Evolutionary conservation across 2,888 invertebrate genomes (phyloP), one percentile per base, ranked within the genome.

Genomic region (Cantharis nigra): DNA sequence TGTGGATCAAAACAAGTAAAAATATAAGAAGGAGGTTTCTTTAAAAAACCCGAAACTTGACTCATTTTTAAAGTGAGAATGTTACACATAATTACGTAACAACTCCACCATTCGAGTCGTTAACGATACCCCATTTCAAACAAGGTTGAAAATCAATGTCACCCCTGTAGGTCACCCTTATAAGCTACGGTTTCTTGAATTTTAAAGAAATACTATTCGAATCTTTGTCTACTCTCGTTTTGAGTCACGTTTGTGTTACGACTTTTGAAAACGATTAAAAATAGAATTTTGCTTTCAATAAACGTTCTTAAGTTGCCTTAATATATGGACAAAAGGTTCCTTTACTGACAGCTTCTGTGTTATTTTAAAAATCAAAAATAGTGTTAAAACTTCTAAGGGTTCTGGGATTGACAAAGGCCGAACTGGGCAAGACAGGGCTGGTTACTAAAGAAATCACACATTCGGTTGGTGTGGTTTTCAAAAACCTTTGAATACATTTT

Each of bases 391-490:
- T 76, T 72, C 69, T 70, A 70, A 76, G 76, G 76, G 62, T 69
- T 49, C 65, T 26, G 75, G 80, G 80, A 70, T 71, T 78, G 80
- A 81, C 81, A 81, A 81, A 78, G 81, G 78, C 77, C 69, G 81
- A 83, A 81, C 82, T 80, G 75, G 86, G 85, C 84, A 81, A 82
- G 81, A 83, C 82, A 80, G 83, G 84, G 84, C 82, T 78, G 82
- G 81, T 75, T 78, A 80, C 82, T 81, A 80, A 83, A 81, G 82
- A 82, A 78, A 80, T 78, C 75, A 80, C 77, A 81, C 83, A 80
- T 78, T 80, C 79, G 83, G 84, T 85, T 82, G 85, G 85, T 85
- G 86, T 84, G 86, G 85, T 85, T 86, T 86, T 85, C 84, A 80
- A 86, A 84, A 84, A 80, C 83, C 82, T 83, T 81, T 80, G 79